phyloP scores from a whole-genome alignment of 1,140 invertebrate species.

The Papilio aristodemus region DNA sequence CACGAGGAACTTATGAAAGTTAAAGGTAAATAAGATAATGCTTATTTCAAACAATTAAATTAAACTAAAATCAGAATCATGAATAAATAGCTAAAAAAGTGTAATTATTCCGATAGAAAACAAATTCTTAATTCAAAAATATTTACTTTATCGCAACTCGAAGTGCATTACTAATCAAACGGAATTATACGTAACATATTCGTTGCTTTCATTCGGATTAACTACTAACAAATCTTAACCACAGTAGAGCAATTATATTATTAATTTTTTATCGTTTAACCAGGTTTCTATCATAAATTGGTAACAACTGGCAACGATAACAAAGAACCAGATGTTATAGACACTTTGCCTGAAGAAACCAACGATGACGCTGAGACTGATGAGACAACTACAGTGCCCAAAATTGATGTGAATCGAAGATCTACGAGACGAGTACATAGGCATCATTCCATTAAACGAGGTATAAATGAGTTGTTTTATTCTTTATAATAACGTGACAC shows the following conservation, averaged over 20 bases:
- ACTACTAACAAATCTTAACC: too few species aligned
- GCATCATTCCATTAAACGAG: constrained; percentile 64
- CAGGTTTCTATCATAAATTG: constrained; percentile 67
- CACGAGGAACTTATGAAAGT: constrained; percentile 89
- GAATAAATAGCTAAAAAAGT: too few species aligned
- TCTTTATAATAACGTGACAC: neutral
- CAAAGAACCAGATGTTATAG: constrained; percentile 61
- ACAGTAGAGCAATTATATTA: constrained; percentile 11
- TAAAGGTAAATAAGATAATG: constrained; percentile 81
- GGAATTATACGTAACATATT: too few species aligned
- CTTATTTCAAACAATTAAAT: neutral
- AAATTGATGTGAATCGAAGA: constrained; percentile 57
- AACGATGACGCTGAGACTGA: constrained; percentile 44
- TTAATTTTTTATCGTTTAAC: neutral
- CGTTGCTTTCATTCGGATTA: too few species aligned
- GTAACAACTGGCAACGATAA: constrained; percentile 65
- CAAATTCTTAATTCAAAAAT: too few species aligned
- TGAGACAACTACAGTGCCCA: constrained; percentile 43
- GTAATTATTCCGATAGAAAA: too few species aligned
- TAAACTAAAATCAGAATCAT: too few species aligned
- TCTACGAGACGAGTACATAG: constrained; percentile 60
- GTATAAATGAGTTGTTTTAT: constrained; percentile 37
- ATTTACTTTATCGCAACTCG: too few species aligned
- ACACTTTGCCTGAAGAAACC: constrained; percentile 60
- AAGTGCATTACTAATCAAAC: too few species aligned